Evolutionary conservation across 2,888 invertebrate genomes (phyloP).

Genomic region (Trypoxylon attenuatum): DNA sequence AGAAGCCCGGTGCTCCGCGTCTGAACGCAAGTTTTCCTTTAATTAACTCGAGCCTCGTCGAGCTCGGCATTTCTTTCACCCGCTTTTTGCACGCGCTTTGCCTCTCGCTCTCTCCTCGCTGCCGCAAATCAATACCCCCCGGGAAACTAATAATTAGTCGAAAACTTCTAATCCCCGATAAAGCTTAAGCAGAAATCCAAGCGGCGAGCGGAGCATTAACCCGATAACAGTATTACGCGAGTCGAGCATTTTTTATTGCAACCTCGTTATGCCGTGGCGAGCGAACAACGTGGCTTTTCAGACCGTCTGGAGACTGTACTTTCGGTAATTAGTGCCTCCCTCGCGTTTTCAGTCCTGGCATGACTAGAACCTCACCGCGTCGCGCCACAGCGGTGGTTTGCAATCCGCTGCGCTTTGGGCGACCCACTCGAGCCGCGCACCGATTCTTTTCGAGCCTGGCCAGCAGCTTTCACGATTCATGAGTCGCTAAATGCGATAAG

Average conservation of each 20-base stretch:
- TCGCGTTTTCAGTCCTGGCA: conserved; percentile 12
- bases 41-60: background rate
- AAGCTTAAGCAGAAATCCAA: background rate
- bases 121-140: conserved; percentile 1
- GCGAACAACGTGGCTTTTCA: conserved; percentile 34
- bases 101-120: background rate
- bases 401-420: background rate
- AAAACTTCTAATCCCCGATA: background rate
- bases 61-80: background rate
- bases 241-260: conserved; percentile 2
- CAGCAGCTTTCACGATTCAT: conserved; percentile 31
- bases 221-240: conserved; percentile 19
- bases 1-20: background rate
- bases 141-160: conserved; percentile 4
- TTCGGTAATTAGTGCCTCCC: conserved; percentile 48
- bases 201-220: conserved; percentile 8
- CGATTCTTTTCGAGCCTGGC: conserved; percentile 20
- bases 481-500: conserved; percentile 56
- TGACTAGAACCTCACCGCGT: conserved; percentile 4
- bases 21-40: background rate
- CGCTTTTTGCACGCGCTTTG: background rate
- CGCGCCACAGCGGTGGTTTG: background rate
- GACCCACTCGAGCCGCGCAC: background rate
- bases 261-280: background rate
- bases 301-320: conserved; percentile 32